A percentile compares a stretch with the other conserved stretches of the same genome.
Evolutionary conservation across 2,113 vertebrate species (phyloP).

Genomic region (Aplodontia rufa): DNA sequence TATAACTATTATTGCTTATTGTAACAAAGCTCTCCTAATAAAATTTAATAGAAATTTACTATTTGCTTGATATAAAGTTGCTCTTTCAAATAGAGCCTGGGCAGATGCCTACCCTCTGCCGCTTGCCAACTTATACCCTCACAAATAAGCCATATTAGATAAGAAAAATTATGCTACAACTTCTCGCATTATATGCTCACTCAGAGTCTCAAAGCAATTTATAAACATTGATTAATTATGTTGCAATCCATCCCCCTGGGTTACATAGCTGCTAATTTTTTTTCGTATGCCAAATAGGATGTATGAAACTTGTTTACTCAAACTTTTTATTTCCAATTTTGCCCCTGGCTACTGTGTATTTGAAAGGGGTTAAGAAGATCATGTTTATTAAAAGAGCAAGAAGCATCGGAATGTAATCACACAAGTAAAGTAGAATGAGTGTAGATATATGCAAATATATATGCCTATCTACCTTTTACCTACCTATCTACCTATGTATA

Average conservation of each 20-base stretch:
- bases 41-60: constrained; percentile 71
- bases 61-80: constrained; percentile 73
- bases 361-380: constrained; percentile 24
- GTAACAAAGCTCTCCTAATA: constrained; percentile 74
- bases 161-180: constrained; percentile 21
- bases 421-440: not conserved
- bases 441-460: no score
- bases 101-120: not conserved
- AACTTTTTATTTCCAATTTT: constrained; percentile 12
- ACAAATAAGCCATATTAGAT: not conserved
- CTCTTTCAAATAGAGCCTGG: not conserved
- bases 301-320: constrained; percentile 50
- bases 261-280: constrained; percentile 41
- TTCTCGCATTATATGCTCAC: not conserved
- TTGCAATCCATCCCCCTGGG: not conserved
- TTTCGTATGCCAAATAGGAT: constrained; percentile 50
- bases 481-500: not conserved
- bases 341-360: not conserved
- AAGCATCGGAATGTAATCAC: not conserved
- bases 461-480: not conserved
- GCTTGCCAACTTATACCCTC: not conserved
- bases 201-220: constrained; percentile 56
- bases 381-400: not conserved
- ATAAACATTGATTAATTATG: constrained; percentile 63
- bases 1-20: constrained; percentile 76